phyloP scores from a whole-genome alignment of 2,797 vertebrate genomes.

The Parotocinclus haroldoi region DNA sequence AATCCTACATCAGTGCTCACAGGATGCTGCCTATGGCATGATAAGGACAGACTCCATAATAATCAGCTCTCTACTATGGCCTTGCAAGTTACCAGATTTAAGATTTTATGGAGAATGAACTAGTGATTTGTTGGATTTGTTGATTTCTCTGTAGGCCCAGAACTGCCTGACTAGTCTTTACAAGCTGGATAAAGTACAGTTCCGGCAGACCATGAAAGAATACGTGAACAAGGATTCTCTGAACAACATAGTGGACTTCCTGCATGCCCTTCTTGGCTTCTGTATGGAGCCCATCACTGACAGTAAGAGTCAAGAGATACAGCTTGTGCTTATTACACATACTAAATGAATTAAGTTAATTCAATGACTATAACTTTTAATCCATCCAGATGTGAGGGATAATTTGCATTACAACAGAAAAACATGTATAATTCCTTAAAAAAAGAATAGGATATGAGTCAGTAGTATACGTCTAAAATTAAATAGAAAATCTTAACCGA shows the following conservation, averaged over 20 bases:
- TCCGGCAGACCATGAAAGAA: conserved; percentile 96
- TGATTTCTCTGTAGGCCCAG: conserved; percentile 78
- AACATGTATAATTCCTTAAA: not conserved
- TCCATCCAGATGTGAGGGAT: no score
- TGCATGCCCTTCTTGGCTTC: conserved; percentile 96
- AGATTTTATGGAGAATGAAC: not conserved
- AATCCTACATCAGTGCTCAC: no score
- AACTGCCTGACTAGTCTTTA: conserved; percentile 94
- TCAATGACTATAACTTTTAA: no score
- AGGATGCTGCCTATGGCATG: no score
- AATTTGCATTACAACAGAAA: no score
- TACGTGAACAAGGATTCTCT: conserved; percentile 98
- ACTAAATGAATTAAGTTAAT: not conserved
- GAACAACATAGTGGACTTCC: conserved; percentile 99
- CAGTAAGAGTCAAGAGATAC: conserved; percentile 78
- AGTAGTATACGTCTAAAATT: not conserved
- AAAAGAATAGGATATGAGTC: not conserved
- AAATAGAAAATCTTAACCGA: not conserved
- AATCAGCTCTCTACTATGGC: no score
- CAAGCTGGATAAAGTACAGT: conserved; percentile 96
- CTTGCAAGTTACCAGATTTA: no score
- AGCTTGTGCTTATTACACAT: conserved; percentile 2
- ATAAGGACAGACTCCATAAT: no score
- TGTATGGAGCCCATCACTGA: conserved; percentile 98
- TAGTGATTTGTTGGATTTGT: not conserved